phyloP scores from a whole-genome alignment of 2,888 invertebrate genomes.

The Octonoba sinensis region DNA sequence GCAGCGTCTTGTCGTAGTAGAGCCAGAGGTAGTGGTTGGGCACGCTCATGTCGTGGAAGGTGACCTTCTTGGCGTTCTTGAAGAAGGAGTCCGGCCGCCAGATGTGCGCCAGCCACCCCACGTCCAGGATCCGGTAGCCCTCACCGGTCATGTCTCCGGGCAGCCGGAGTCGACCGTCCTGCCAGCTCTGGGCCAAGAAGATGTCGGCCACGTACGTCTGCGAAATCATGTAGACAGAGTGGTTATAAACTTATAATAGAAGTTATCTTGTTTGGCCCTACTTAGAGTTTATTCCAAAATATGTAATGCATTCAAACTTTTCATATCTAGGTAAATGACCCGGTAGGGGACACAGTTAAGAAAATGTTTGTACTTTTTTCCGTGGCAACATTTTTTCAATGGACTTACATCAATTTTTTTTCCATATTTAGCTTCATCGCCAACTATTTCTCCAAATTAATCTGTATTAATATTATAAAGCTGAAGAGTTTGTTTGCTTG shows the following conservation, averaged over 20 bases:
- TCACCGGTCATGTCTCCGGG: constrained; percentile 91
- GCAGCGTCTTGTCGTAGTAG: constrained; percentile 89
- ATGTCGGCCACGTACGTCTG: constrained; percentile 94
- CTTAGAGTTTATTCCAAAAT: not conserved
- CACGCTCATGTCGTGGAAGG: constrained; percentile 94
- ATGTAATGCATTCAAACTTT: too few relatives aligned
- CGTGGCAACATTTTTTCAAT: too few relatives aligned
- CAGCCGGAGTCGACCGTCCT: constrained; percentile 86
- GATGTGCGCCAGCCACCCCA: constrained; percentile 86
- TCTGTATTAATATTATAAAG: too few relatives aligned
- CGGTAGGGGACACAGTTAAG: too few relatives aligned
- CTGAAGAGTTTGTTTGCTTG: too few relatives aligned
- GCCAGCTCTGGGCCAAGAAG: constrained; percentile 92
- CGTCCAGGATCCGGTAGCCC: constrained; percentile 89
- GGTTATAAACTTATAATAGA: not conserved
- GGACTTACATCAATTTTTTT: too few relatives aligned
- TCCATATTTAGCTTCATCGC: too few relatives aligned
- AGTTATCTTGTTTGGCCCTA: not conserved
- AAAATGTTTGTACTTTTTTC: too few relatives aligned
- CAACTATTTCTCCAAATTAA: too few relatives aligned
- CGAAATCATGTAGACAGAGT: constrained; percentile 5
- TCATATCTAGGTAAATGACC: too few relatives aligned
- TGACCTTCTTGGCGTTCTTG: constrained; percentile 88
- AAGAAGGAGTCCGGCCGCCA: constrained; percentile 95
- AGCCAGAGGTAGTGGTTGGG: constrained; percentile 93